Evolutionary conservation across 2,888 invertebrate genomes (phyloP), one percentile per base, ranked within the genome.

Genomic region (Thecophora atra): DNA sequence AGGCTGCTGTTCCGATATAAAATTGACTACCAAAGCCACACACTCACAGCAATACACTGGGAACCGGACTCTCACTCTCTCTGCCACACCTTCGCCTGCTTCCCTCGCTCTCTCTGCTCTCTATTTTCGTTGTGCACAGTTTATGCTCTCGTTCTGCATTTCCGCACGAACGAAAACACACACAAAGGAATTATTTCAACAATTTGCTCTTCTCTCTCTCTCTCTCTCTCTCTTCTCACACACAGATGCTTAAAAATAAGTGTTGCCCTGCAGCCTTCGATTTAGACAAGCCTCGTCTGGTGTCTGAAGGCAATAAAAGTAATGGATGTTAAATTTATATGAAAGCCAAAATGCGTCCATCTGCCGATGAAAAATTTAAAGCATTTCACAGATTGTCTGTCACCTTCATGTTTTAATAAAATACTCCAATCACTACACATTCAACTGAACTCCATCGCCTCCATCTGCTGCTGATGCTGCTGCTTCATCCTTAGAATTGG

Each of bases 191-290:
- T 63, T 72, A 70, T 70, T 69, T 66, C 69, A 65, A 47, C 6
- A 47, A 72, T 78, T 77, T 37, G 79, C 81, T 79, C 79, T 81
- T 79, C 81, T 79, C 79, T 81, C 64, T 82, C 77, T 78, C 75
- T 77, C 72, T 72, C 79, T 79, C 77, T 72, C 78, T 78, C 78
- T 78, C 79, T 81, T 58, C 78, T 81, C 79, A 79, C 78, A 77
- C 79, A 81, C 84, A 86, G 86, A 85, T 83, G 84, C 85, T 86
- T 84, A 84, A 82, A 82, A 85, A 86, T 80, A 80, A 85, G 83
- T 86, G 83, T 83, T 81, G 80, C 75, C 72, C 81, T 76, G 81
- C 78, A 79, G 79, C 79, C 76, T 78, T 79, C 78, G 79, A 78
- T 76, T 79, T 79, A 79, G 80, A 79, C 80, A 80, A 78, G 77